These are phyloP conservation scores for Campylomormyrus tamandua DNA, from an alignment of 2,113 vertebrate genomes.

Conservation along the genomic window DNA sequence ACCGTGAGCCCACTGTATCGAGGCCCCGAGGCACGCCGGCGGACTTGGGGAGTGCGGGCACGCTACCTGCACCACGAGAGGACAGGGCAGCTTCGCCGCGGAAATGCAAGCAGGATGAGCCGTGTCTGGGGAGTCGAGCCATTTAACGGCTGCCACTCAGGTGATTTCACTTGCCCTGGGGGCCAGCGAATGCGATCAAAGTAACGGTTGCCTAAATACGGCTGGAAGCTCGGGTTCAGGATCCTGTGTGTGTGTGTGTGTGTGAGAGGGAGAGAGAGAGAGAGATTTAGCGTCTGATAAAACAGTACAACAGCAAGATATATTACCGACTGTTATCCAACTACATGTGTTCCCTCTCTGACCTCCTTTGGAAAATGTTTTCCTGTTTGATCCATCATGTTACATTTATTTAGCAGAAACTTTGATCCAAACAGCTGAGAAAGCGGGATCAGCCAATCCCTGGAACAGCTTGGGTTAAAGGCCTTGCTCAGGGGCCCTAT, in stretches of 20 bases:
- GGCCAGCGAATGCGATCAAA: background rate
- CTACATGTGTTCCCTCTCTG: background rate
- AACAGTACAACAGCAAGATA: background rate
- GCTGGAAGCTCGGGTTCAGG: background rate
- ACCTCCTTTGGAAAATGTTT: background rate
- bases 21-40: background rate
- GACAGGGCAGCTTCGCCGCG: background rate
- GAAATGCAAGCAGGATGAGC: background rate
- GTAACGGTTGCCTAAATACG: background rate
- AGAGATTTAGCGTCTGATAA: background rate
- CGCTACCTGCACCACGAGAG: background rate
- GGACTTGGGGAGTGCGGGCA: background rate
- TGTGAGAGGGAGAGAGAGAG: background rate
- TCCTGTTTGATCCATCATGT: background rate
- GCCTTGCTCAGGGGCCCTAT: background rate
- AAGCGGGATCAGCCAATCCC: background rate
- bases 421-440: background rate
- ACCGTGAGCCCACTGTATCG: background rate
- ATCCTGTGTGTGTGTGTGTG: background rate
- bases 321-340: background rate
- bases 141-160: background rate
- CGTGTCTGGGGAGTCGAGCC: background rate
- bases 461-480: background rate
- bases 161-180: background rate
- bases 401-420: background rate